phyloP scores from a whole-genome alignment of 2,113 vertebrate genomes.

The Sminthopsis crassicaudata region DNA sequence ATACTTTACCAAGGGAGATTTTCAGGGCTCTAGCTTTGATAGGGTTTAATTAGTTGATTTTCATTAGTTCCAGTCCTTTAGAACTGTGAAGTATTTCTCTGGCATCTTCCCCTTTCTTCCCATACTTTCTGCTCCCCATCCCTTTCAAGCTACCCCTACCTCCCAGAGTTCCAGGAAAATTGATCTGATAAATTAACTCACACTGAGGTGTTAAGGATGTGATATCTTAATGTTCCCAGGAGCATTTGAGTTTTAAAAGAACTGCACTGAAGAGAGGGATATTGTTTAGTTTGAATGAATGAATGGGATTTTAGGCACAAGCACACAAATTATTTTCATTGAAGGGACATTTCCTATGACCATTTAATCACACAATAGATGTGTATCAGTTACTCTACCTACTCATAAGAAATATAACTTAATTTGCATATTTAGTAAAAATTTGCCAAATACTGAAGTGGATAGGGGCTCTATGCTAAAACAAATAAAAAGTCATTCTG shows the following conservation, averaged over 20 bases:
- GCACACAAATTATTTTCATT: slow-evolving; percentile 7
- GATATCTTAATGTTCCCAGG: not conserved
- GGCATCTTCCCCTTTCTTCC: slow-evolving; percentile 16
- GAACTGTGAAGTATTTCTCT: slow-evolving; percentile 46
- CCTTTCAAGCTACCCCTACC: slow-evolving; percentile 45
- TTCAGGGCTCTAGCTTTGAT: not conserved
- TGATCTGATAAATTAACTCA: slow-evolving; percentile 50
- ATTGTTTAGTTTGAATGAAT: slow-evolving; percentile 53
- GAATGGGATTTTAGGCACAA: slow-evolving; percentile 13
- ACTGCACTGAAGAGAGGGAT: not conserved
- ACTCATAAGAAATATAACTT: slow-evolving; percentile 12
- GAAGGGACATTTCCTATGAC: not conserved
- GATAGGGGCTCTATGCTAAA: not conserved
- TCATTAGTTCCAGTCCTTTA: slow-evolving; percentile 48
- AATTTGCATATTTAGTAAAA: not conserved
- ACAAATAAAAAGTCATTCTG: not conserved
- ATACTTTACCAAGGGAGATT: slow-evolving; percentile 61
- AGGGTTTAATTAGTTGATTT: slow-evolving; percentile 55
- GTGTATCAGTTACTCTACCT: not conserved
- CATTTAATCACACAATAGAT: not conserved
- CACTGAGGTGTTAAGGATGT: slow-evolving; percentile 52
- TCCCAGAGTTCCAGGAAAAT: slow-evolving; percentile 22
- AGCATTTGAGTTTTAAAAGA: slow-evolving; percentile 61
- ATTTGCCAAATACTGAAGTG: not conserved
- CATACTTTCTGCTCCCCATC: slow-evolving; percentile 2